These are phyloP conservation scores for Galemys pyrenaicus DNA, from an alignment of 2,113 vertebrate species.

Conservation along the genomic window DNA sequence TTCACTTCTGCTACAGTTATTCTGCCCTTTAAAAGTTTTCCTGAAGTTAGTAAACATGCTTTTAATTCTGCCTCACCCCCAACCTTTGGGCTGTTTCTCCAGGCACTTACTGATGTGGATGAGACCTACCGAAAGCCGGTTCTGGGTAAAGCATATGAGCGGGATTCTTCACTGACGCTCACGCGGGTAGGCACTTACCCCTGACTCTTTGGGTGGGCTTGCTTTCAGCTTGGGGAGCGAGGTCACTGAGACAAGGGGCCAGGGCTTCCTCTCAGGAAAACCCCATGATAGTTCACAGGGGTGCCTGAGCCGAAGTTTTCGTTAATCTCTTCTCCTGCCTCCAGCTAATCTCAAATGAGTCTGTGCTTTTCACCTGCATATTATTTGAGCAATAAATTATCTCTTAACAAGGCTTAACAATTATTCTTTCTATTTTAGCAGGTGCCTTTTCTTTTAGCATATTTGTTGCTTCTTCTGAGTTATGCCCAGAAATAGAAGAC, in stretches of 20 bases:
- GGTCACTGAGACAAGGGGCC: background rate
- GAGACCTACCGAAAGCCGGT: constrained; percentile 97
- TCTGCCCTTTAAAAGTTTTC: background rate
- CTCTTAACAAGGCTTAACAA: background rate
- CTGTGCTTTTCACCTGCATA: background rate
- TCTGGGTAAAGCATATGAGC: constrained; percentile 93
- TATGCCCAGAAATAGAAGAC: constrained; percentile 23
- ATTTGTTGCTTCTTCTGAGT: background rate
- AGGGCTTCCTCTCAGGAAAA: background rate
- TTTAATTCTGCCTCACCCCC: background rate
- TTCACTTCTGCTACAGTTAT: background rate
- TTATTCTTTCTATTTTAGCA: background rate
- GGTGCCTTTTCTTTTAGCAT: constrained; percentile 10
- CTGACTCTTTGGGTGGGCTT: background rate
- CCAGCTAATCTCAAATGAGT: background rate
- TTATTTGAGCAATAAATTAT: background rate
- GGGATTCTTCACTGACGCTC: constrained; percentile 94
- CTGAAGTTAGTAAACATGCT: background rate
- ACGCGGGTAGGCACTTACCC: constrained; percentile 86
- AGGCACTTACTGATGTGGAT: constrained; percentile 98
- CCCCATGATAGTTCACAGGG: background rate
- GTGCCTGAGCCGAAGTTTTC: background rate
- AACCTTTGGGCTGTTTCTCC: constrained; percentile 24
- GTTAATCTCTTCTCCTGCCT: background rate
- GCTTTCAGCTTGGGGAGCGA: background rate